Evolutionary conservation across 2,113 vertebrate species (phyloP).

Genomic region (Zeus faber): DNA sequence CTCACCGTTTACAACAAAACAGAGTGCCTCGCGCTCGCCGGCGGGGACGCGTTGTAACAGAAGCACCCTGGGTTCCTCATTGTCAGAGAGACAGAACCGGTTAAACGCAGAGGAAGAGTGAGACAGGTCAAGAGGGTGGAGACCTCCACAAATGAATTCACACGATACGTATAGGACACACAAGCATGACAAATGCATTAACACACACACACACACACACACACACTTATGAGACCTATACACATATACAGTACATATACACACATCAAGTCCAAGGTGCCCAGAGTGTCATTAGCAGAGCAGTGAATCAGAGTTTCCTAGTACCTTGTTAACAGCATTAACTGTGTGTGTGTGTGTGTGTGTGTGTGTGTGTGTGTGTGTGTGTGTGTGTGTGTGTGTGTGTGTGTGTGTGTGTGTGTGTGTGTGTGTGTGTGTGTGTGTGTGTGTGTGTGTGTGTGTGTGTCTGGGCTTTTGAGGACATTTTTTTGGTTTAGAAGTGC

Average conservation of each 20-base stretch:
- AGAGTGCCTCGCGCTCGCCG: no score
- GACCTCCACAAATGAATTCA: conserved; percentile 17
- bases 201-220: conserved; percentile 12
- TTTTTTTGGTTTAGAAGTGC: no score
- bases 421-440: no score
- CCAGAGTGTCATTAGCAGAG: conserved; percentile 29
- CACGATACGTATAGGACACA: conserved; percentile 20
- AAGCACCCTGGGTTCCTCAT: background rate
- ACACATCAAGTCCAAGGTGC: background rate
- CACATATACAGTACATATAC: background rate
- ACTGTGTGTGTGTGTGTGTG: conserved; percentile 17
- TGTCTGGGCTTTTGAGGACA: no score
- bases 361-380: conserved; percentile 12
- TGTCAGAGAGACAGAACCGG: background rate
- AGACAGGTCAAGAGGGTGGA: conserved; percentile 69
- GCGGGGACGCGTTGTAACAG: background rate
- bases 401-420: no score
- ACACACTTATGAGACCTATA: background rate
- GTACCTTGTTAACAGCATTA: conserved; percentile 31
- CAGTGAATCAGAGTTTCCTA: conserved; percentile 54
- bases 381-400: background rate
- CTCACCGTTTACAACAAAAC: no score
- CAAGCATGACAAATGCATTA: conserved; percentile 5
- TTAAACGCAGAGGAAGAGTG: no score
- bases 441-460: no score